phyloP scores from a whole-genome alignment of 1,140 invertebrate species.

The Branchinecta lynchi region DNA sequence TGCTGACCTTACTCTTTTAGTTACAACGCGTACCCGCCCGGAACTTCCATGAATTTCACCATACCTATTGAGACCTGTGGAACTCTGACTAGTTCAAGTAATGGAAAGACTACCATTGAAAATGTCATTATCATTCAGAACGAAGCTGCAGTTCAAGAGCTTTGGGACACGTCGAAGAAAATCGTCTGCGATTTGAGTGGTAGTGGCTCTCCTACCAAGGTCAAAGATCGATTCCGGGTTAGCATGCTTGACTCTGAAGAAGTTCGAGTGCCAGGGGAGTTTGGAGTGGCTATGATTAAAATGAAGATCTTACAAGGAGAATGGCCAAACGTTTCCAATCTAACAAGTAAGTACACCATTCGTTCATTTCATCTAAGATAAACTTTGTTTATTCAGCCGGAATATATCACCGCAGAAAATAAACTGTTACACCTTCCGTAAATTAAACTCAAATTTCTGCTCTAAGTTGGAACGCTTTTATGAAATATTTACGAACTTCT shows the following conservation, averaged over 20 bases:
- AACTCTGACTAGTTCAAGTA: neutral
- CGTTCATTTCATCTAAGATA: no score
- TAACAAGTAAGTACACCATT: no score
- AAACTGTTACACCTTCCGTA: no score
- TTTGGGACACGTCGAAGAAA: constrained; percentile 21
- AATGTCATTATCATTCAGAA: constrained; percentile 20
- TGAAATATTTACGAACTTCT: no score
- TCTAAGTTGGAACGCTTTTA: no score
- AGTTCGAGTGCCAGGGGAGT: neutral
- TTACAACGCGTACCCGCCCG: no score
- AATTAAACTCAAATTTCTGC: no score
- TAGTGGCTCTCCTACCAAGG: neutral
- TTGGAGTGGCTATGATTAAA: neutral
- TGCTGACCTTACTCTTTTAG: no score
- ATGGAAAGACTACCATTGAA: neutral
- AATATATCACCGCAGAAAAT: no score
- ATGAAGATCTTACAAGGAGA: neutral
- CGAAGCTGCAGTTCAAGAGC: constrained; percentile 20
- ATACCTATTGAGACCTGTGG: neutral
- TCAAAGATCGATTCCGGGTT: neutral
- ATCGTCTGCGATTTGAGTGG: constrained; percentile 19
- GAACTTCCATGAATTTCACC: neutral
- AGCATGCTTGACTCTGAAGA: constrained; percentile 3
- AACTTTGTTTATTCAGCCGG: no score
- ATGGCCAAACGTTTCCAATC: neutral